Evolutionary conservation across 2,888 invertebrate species (phyloP), one percentile per base, ranked within the genome.

Genomic region (Monopis laevigella): DNA sequence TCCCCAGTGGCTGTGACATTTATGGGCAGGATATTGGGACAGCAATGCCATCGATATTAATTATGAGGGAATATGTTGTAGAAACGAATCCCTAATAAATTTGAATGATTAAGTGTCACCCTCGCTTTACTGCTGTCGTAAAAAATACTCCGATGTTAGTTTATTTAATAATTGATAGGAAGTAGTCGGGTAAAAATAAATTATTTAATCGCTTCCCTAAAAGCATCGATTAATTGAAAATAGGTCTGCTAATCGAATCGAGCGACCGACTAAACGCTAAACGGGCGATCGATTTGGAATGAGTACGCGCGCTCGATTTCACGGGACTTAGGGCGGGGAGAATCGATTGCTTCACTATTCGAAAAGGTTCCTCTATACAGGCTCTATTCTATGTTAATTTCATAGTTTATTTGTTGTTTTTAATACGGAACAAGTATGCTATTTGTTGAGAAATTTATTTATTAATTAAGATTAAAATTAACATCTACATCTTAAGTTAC

Each of bases 1-100:
- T n/a, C n/a, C n/a, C n/a, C 80, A 75, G 67, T 63, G 69, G 69
- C 63, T 65, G 61, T 73, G 77, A 77, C 78, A 69, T 78, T 77
- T 71, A 78, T 67, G 62, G 67, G 52, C 68, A 74, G 74, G 72
- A 75, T 75, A 77, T 77, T 73, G 77, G 75, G 69, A 73, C 65
- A 65, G 64, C 59, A 73, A 75, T 75, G 75, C 77, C 72, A 75
- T 75, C 62, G 65, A 77, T 75, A 74, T 77, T 78, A 74, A 77
- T 77, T 74, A 63, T 55, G 53, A 66, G 71, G 70, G 73, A 70
- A 68, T 66, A 55, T 53, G 51, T 60, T 46, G 45, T 58, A 61
- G 57, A 62, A 64, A 56, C 57, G 56, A n/a, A n/a, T n/a, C n/a
- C n/a, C n/a, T 54, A 59, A 70, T 80, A 78, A 78, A 77, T 77